phyloP scores from a whole-genome alignment of 2,113 vertebrate species.

The Campylomormyrus numenius region DNA sequence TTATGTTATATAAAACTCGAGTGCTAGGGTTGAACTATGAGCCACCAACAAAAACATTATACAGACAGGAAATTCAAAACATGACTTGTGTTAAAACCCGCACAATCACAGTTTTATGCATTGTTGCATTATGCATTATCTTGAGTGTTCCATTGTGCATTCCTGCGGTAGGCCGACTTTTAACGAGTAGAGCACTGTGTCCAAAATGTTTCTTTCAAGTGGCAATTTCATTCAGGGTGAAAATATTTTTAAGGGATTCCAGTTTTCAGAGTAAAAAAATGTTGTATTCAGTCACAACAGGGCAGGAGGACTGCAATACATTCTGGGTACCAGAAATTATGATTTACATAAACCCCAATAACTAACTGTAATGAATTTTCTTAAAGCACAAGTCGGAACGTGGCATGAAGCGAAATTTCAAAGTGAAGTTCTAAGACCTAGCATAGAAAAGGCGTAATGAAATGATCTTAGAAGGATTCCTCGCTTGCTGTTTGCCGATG shows the following conservation, averaged over 20 bases:
- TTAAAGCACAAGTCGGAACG: background rate
- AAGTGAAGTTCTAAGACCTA: background rate
- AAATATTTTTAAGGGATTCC: background rate
- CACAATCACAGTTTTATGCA: background rate
- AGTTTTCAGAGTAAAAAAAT: background rate
- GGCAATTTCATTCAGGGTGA: background rate
- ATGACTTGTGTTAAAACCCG: background rate
- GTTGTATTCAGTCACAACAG: background rate
- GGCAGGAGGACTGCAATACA: background rate
- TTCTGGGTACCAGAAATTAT: background rate
- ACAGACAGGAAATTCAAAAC: background rate
- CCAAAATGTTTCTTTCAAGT: constrained; percentile 3
- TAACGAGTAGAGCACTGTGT: background rate
- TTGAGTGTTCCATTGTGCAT: background rate
- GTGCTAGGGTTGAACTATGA: background rate
- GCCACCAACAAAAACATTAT: background rate
- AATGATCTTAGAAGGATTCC: background rate
- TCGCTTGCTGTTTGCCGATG: background rate
- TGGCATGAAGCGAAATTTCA: background rate
- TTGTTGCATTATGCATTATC: constrained; percentile 1
- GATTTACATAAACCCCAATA: background rate
- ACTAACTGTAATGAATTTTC: background rate
- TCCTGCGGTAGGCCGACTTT: background rate
- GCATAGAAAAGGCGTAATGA: background rate
- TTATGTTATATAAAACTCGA: background rate